A percentile compares a stretch with the other conserved stretches of the same genome.
Evolutionary conservation across 2,888 invertebrate genomes (phyloP).

Genomic region (Pediacus dermestoides): DNA sequence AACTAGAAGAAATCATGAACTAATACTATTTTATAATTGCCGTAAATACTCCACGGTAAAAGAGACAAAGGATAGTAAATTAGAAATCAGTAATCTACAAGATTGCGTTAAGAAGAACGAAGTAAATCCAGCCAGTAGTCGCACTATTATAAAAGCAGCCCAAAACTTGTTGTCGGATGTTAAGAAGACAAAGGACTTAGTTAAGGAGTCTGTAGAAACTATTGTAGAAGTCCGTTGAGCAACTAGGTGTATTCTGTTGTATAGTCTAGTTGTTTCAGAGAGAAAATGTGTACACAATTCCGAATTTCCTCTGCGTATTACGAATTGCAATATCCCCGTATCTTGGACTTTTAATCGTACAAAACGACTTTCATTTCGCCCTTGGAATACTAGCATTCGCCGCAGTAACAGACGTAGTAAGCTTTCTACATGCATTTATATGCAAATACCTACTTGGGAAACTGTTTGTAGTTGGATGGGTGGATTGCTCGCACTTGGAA

Average conservation of each 20-base stretch:
- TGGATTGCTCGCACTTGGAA: slow-evolving; percentile 93
- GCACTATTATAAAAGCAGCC: no score
- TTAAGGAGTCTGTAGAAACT: slow-evolving; percentile 69
- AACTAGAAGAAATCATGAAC: no score
- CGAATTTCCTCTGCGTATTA: slow-evolving; percentile 83
- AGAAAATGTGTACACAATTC: slow-evolving; percentile 91
- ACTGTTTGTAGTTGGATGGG: slow-evolving; percentile 75
- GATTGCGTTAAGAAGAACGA: no score
- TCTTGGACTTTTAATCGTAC: slow-evolving; percentile 83
- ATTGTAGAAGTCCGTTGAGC: slow-evolving; percentile 61
- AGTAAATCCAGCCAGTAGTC: no score
- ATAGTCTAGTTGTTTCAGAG: slow-evolving; percentile 48
- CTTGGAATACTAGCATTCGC: slow-evolving; percentile 79
- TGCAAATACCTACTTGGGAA: no score
- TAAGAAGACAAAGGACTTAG: slow-evolving; percentile 66
- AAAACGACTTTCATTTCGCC: slow-evolving; percentile 76
- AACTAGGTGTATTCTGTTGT: background rate
- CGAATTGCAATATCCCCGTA: slow-evolving; percentile 85
- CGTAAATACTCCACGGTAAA: no score
- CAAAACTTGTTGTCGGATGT: slow-evolving; percentile 67
- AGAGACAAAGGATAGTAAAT: no score
- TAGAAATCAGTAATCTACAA: no score
- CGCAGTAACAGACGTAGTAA: slow-evolving; percentile 87
- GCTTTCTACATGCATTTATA: slow-evolving; percentile 3
- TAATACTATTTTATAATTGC: no score